Evolutionary conservation across 2,797 vertebrate genomes (phyloP), one percentile per base, ranked within the genome.

Genomic region (Oreonectes daqikongensis): DNA sequence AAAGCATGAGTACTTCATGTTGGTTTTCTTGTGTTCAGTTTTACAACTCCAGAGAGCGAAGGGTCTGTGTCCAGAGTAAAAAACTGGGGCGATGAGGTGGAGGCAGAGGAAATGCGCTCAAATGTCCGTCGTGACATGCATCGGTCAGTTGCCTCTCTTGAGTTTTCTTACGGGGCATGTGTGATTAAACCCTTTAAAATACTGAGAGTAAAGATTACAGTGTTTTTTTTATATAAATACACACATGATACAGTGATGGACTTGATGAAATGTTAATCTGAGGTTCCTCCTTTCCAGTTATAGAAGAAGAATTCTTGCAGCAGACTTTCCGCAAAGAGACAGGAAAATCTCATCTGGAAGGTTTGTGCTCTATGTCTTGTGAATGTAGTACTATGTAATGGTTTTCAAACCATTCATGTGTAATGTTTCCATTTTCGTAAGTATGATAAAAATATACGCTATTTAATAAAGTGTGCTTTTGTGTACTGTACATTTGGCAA

Each of bases 281-380:
- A 4, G 11, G 8, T 69, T 32, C 48, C 11, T 35, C 52, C 46
- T 59, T 77, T 48, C 61, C 87, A 99, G 97, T 69, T 98, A 97
- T 81, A 97, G 94, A 87, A 95, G 97, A 82, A 95, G 95, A 86
- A 95, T 99, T 61, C 90, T 98, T 66, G 92, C 94, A 72, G 90
- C 90, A 79, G 97, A 99, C 11, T 92, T 90, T 82, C 88, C 90
- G 59, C 89, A 89, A 87, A 94, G 93, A 89, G 97, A 92, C 90
- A 95, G 80, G 88, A 93, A 85, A 91, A 89, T 6, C 10, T 98
- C 97, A 0, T 95, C 94, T 22, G 97, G 94, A 88, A 99, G 97
- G 97, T 98, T 86, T 65, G 73, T 78, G 69, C 40, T 14, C 11
- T 4, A 14, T 42, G 4, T 35, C 35, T 9, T 35, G 35, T 35